Conservation (phyloP, 2,113 vertebrate species). For the Paramormyrops kingsleyae region DNA sequence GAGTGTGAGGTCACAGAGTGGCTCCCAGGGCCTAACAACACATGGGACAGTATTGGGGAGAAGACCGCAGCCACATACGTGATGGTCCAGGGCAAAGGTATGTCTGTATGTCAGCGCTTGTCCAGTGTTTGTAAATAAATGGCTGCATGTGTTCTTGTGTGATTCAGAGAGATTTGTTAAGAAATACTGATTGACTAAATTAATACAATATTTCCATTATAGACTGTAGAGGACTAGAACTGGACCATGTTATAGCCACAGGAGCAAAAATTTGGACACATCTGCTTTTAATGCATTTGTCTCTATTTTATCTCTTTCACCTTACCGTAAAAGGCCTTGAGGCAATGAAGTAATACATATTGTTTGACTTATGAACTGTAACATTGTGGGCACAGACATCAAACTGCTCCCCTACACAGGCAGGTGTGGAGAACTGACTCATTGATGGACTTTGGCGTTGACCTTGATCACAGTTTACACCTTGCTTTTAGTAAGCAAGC, state of each 20-base stretch:
- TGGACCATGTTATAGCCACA: neutral
- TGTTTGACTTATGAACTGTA: neutral
- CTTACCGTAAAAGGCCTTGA: neutral
- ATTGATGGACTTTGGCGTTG: neutral
- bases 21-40: slow-evolving; percentile 66
- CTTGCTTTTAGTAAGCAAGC: neutral
- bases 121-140: neutral
- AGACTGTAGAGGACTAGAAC: neutral
- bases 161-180: neutral
- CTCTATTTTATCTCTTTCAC: neutral
- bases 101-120: slow-evolving; percentile 37
- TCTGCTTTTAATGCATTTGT: neutral
- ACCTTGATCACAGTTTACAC: neutral
- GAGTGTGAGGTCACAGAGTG: slow-evolving; percentile 79
- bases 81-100: slow-evolving; percentile 83
- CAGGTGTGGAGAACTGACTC: neutral
- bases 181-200: neutral
- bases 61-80: slow-evolving; percentile 61
- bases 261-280: neutral
- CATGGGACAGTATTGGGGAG: slow-evolving; percentile 83
- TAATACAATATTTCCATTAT: neutral
- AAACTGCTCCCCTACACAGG: neutral
- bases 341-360: neutral
- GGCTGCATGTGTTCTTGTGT: neutral
- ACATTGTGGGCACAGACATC: neutral